These are phyloP conservation scores for Xiphydria camelus DNA, from an alignment of 2,888 invertebrate genomes.

Conservation along the genomic window DNA sequence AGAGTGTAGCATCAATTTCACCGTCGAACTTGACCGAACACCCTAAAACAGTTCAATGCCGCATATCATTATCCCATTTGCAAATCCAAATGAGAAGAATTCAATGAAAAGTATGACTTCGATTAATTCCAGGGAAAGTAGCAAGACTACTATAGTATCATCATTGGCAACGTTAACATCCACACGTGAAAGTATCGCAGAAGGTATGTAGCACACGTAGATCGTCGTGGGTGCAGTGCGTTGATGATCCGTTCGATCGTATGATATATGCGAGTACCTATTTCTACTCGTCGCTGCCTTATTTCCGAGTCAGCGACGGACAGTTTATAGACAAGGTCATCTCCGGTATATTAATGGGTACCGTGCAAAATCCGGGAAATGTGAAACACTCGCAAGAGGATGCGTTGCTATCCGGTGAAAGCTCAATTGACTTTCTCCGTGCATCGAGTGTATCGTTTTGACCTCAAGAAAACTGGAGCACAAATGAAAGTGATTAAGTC, in stretches of 20 bases:
- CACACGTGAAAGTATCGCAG: constrained; percentile 23
- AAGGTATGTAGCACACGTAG: constrained; percentile 22
- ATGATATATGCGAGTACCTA: no score
- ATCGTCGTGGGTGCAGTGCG: no score
- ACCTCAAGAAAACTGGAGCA: constrained; percentile 29
- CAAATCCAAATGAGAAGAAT: no score
- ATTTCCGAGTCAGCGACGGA: no score
- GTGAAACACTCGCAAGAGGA: no score
- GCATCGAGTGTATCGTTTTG: constrained; percentile 19
- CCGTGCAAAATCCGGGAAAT: no score
- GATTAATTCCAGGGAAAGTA: constrained; percentile 33
- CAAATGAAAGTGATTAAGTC: constrained; percentile 32
- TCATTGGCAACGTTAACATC: constrained; percentile 29
- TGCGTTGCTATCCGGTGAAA: constrained; percentile 29
- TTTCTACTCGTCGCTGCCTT: no score
- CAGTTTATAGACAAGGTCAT: constrained; percentile 4
- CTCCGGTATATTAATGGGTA: constrained; percentile 10
- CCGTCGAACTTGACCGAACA: no score
- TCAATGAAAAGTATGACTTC: not conserved
- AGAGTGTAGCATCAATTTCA: no score
- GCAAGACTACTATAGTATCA: constrained; percentile 25
- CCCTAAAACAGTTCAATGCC: no score
- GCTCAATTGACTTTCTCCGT: constrained; percentile 35
- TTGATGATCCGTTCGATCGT: no score
- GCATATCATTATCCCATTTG: no score